Conservation (phyloP, 2,113 vertebrate genomes). For the Crotalus tigris region DNA sequence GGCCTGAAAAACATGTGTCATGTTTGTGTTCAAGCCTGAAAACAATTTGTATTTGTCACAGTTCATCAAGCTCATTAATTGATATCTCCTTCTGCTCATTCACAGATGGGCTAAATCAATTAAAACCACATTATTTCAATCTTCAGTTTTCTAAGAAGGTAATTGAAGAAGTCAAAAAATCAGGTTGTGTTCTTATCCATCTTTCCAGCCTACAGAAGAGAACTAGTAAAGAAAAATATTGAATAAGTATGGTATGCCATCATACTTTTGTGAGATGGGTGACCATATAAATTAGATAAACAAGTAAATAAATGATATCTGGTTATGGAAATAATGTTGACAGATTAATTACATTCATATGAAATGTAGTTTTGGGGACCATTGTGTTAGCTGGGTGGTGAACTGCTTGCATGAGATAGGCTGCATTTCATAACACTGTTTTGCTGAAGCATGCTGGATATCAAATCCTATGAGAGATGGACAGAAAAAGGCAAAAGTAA, state of each 20-base stretch:
- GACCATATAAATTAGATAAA: not conserved
- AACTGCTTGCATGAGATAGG: not conserved
- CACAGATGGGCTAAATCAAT: not conserved
- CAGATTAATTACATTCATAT: not conserved
- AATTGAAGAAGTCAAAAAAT: not conserved
- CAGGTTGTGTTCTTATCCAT: not conserved
- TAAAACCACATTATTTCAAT: not conserved
- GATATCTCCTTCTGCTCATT: not conserved
- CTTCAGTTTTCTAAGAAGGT: not conserved
- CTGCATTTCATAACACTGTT: not conserved
- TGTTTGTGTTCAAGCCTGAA: not conserved
- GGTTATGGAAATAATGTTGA: not conserved
- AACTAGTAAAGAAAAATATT: not conserved
- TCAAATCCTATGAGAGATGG: not conserved
- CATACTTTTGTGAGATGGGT: not conserved
- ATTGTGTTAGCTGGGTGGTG: not conserved
- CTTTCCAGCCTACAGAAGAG: not conserved
- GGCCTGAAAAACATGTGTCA: not conserved
- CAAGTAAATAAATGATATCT: not conserved
- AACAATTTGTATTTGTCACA: not conserved
- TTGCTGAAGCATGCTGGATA: not conserved
- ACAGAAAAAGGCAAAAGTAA: not conserved
- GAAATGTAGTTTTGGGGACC: not conserved
- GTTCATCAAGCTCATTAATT: not conserved
- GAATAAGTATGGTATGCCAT: not conserved